A percentile compares a stretch with the other conserved stretches of the same genome.
Conservation (phyloP, 2,797 vertebrate genomes). For the Graptemys geographica region DNA sequence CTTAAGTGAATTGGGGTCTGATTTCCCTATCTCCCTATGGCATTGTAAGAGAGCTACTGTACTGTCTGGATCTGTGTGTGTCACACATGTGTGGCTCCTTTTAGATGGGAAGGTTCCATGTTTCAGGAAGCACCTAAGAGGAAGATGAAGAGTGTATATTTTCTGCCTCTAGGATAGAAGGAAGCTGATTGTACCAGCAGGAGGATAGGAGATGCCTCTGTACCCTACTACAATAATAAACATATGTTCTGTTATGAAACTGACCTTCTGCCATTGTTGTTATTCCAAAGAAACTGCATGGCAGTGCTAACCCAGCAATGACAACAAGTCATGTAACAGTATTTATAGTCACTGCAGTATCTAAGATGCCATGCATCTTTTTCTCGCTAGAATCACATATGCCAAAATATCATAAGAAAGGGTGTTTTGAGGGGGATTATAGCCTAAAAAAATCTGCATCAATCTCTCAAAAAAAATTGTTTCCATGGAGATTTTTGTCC, state of each 20-base stretch:
- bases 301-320: neutral
- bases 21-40: neutral
- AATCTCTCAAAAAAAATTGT: neutral
- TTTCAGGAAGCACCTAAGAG: neutral
- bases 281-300: neutral
- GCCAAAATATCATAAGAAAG: neutral
- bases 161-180: neutral
- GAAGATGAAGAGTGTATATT: neutral
- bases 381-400: neutral
- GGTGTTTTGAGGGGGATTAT: neutral
- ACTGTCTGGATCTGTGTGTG: neutral
- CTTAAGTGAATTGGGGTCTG: neutral
- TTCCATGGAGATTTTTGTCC: neutral
- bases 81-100: neutral
- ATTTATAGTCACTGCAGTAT: neutral
- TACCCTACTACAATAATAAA: neutral
- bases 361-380: neutral
- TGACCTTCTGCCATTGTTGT: neutral
- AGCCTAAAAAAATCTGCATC: neutral
- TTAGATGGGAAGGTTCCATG: neutral
- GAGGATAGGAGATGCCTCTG: neutral
- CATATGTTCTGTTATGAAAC: neutral
- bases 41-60: neutral
- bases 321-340: neutral
- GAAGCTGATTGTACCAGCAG: neutral